These are phyloP conservation scores for Oscheius sp. DNA, from an alignment of 2,888 invertebrate genomes.

Conservation along the genomic window DNA sequence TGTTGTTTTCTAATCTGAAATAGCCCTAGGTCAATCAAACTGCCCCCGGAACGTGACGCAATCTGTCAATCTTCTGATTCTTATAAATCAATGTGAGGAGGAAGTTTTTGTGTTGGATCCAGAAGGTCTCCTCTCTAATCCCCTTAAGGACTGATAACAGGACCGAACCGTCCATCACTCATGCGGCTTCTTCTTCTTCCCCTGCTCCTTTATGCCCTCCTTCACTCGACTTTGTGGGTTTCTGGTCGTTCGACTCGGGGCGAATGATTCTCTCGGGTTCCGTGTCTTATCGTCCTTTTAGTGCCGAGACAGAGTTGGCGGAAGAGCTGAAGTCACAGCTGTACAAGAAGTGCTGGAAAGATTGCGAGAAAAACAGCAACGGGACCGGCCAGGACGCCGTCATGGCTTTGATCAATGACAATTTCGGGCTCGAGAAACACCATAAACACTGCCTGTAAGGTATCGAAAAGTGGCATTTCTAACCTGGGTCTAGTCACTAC, in stretches of 20 bases:
- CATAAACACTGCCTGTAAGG: constrained; percentile 30
- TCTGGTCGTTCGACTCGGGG: not conserved
- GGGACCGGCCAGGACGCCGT: constrained; percentile 30
- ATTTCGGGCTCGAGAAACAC: constrained; percentile 28
- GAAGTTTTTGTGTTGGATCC: not conserved
- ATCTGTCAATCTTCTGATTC: constrained; percentile 13
- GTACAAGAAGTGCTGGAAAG: constrained; percentile 38
- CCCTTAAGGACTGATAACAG: constrained; percentile 13
- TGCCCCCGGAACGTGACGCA: not conserved
- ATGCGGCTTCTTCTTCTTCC: constrained; percentile 27
- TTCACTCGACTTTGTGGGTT: constrained; percentile 3
- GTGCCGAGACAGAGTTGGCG: constrained; percentile 20
- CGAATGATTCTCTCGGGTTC: not conserved
- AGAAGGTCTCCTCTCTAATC: constrained; percentile 22
- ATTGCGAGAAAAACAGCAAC: constrained; percentile 25
- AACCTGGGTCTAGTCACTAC: constrained; percentile 16
- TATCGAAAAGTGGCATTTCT: not conserved
- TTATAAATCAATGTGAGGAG: too few species aligned
- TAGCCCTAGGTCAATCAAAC: not conserved
- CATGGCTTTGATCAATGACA: constrained; percentile 32
- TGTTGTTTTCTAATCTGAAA: constrained; percentile 9
- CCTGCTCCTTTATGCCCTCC: constrained; percentile 9
- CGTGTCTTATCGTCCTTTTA: constrained; percentile 1
- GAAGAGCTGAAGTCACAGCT: constrained; percentile 30
- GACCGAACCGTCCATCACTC: constrained; percentile 1